Conservation (phyloP, 2,888 invertebrate species). For the Copidosoma aretas region DNA sequence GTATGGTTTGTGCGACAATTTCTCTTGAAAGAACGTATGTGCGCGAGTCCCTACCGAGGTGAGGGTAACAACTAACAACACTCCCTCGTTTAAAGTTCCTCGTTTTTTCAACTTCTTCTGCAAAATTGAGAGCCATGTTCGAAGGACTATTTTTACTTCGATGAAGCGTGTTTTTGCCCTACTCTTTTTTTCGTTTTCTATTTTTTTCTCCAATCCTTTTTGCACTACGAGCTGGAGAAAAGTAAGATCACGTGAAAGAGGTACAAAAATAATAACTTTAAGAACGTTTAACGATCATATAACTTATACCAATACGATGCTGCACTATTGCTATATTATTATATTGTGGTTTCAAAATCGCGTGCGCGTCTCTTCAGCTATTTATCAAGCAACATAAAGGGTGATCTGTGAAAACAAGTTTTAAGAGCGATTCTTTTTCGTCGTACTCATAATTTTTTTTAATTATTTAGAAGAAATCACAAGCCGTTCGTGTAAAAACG, state of each 20-base stretch:
- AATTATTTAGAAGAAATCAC: too few relatives aligned
- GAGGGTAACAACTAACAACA: conserved; percentile 23
- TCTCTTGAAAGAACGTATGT: conserved; percentile 39
- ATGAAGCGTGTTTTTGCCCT: conserved; percentile 5
- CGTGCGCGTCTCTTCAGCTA: too few relatives aligned
- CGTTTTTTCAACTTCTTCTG: conserved; percentile 19
- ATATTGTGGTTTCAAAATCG: too few relatives aligned
- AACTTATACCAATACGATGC: too few relatives aligned
- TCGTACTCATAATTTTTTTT: too few relatives aligned
- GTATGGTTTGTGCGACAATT: not conserved
- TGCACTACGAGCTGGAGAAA: conserved; percentile 36
- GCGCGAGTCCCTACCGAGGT: conserved; percentile 41
- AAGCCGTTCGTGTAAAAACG: too few relatives aligned
- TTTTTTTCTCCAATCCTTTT: conserved; percentile 9
- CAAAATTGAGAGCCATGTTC: not conserved
- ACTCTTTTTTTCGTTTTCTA: conserved; percentile 1
- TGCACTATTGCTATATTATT: too few relatives aligned
- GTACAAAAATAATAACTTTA: conserved; percentile 45
- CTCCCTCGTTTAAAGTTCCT: too few relatives aligned
- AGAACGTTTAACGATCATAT: conserved; percentile 30
- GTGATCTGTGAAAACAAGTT: too few relatives aligned
- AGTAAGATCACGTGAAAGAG: conserved; percentile 47
- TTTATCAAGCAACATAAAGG: too few relatives aligned
- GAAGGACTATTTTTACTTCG: conserved; percentile 3
- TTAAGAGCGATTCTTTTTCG: too few relatives aligned